A percentile compares a stretch with the other conserved stretches of the same genome.
Conservation (phyloP, 1,140 invertebrate species). For the Goniozus legneri region DNA sequence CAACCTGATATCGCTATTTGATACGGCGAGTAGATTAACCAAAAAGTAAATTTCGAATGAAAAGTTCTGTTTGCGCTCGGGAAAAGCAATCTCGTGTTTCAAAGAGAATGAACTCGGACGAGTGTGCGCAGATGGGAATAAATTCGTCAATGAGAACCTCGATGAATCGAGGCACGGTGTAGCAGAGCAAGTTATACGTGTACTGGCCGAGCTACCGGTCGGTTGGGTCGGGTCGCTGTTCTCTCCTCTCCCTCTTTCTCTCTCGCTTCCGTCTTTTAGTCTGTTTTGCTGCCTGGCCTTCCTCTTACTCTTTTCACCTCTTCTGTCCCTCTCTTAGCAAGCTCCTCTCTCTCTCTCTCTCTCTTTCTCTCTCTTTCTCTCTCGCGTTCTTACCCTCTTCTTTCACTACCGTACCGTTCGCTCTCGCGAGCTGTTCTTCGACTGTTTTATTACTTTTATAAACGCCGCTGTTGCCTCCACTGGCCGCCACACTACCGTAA, state of each 20-base stretch:
- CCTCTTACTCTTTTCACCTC: background rate
- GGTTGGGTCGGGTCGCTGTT: constrained; percentile 48
- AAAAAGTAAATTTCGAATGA: too few species aligned
- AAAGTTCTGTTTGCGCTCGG: too few species aligned
- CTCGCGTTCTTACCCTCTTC: constrained; percentile 4
- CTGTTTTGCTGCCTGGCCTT: background rate
- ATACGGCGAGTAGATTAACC: too few species aligned
- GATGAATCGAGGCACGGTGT: constrained; percentile 35
- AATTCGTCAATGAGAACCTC: constrained; percentile 42
- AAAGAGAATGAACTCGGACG: too few species aligned
- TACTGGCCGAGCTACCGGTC: constrained; percentile 43
- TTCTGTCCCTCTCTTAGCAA: background rate
- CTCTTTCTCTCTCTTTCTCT: constrained; percentile 5
- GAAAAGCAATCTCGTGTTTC: too few species aligned
- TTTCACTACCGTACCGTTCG: constrained; percentile 23
- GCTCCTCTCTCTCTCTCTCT: constrained; percentile 3
- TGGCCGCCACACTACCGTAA: constrained; percentile 14
- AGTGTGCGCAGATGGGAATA: too few species aligned
- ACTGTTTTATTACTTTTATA: constrained; percentile 48
- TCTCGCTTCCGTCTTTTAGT: constrained; percentile 1
- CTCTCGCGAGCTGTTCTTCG: constrained; percentile 35
- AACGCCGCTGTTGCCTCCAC: constrained; percentile 28
- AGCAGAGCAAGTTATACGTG: constrained; percentile 44
- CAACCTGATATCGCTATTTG: too few species aligned
- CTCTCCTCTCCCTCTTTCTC: constrained; percentile 22